Evolutionary conservation across 1,140 invertebrate genomes (phyloP), one percentile per base, ranked within the genome.

Genomic region (Halesus radiatus): DNA sequence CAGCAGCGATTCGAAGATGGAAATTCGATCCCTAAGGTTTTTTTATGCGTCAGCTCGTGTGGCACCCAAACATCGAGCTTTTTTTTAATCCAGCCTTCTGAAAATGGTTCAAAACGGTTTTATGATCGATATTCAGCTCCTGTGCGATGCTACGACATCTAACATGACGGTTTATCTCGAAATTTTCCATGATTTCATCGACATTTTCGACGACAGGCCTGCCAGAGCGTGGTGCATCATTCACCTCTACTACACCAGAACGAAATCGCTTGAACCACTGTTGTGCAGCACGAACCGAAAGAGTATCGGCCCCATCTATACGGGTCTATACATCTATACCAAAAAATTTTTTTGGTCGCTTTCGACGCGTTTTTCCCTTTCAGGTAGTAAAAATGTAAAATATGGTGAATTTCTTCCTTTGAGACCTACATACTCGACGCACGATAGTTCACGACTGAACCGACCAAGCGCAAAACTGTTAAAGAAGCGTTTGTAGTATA

Each of bases 401-500:
- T 62, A 62, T 62, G 16, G 58, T 10, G n/a, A 62, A 62, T 62
- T 62, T 62, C 58, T 62, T 62, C 22, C 58, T 62, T 62, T 62
- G 58, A 73, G 20, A 52, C 20, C 53, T 50, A 1, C 70, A 45
- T 20, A 50, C 37, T 73, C 70, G 53, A 73, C 37, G 37, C 53
- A 73, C 53, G 37, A 73, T 73, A 52, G 53, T 54, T 83, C 80
- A 45, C 77, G 83, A 23, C 80, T 62, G 8, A 53, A 74, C 64
- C 64, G 64, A 86, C 84, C 56, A 87, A 84, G 79, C 75, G 50
- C 22, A 74, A 22, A 52, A 54, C n/a, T 74, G 20, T 74, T 3
- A 37, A 23, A 23, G 7, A 53, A 74, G n/a, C 37, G 37, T 74
- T 74, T 74, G 37, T 52, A 29, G 22, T 53, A 74, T 74, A 26